Evolutionary conservation across 2,888 invertebrate species (phyloP), one percentile per base, ranked within the genome.

Genomic region (Drosophila anomelani): DNA sequence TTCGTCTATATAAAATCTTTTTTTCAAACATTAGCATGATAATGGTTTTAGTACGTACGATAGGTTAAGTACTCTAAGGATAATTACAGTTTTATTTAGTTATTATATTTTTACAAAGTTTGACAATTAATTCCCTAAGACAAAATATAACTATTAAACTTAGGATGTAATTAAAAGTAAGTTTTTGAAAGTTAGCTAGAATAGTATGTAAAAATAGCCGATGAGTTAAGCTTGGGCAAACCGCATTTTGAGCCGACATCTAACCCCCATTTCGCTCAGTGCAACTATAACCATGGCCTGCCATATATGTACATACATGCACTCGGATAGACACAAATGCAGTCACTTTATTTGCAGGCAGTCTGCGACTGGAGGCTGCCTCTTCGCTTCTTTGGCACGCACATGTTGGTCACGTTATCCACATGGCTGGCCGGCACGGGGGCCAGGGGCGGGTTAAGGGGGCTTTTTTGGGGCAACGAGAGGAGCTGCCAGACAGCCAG

Each of bases 341-440:
- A 77, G 85, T 87, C 75, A 87, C 82, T 82, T 77, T 82, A 82
- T 77, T 85, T 85, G 81, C 81, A 80, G 75, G 66, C 82, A 64
- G 66, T 44, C 80, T 17, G 29, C 66, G 23, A 43, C 32, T 26
- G 23, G 54, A 44, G 20, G 20, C 61, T 53, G 34, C 58, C 26
- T 71, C 60, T 56, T 44, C 60, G 44, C 64, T 59, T 56, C 61
- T 64, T 67, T 57, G 87, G 79, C 84, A 84, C 84, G 84, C 84
- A 84, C 84, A 88, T 77, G 81, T 83, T 88, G 84, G 81, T 84
- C 84, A 88, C 89, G 88, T 84, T 88, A 86, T 83, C 61, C 67
- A 70, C 74, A 57, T 71, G 61, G 75, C 49, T 68, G 53, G 75
- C 47, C 23, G 36, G 36, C 9, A 7, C 8, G 51, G 23, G 44